phyloP scores from a whole-genome alignment of 2,888 invertebrate genomes.

The Lithosia quadra region DNA sequence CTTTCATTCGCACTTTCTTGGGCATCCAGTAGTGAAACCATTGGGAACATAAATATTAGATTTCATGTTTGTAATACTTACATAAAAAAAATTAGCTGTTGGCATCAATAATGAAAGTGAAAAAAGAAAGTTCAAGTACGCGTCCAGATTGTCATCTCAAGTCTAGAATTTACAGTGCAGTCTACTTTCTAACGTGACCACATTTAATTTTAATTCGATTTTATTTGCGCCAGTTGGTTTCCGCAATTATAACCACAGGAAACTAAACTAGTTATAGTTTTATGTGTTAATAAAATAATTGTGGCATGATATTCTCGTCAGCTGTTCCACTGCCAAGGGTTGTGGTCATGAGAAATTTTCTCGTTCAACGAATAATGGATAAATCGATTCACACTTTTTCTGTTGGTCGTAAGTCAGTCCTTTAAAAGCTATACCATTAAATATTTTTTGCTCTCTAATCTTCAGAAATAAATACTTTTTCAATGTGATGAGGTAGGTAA shows the following conservation, averaged over 20 bases:
- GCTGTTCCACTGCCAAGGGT: not conserved
- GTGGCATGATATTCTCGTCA: not conserved
- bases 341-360: not conserved
- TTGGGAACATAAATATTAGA: too few relatives aligned
- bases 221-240: conserved; percentile 25
- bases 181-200: conserved; percentile 29
- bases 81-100: not conserved
- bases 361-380: not conserved
- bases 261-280: not conserved
- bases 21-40: too few relatives aligned
- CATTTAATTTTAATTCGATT: not conserved
- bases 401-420: too few relatives aligned
- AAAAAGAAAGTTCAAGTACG: not conserved
- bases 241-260: conserved; percentile 20
- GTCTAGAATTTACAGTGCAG: conserved; percentile 4
- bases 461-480: too few relatives aligned
- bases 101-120: not conserved
- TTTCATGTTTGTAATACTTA: not conserved
- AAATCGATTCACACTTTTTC: too few relatives aligned
- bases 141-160: not conserved
- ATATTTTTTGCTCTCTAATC: too few relatives aligned
- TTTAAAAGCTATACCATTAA: too few relatives aligned
- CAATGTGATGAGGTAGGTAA: too few relatives aligned
- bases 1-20: too few relatives aligned
- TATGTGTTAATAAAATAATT: not conserved